Conservation (phyloP, 2,888 invertebrate genomes). For the Xestia c-nigrum region DNA sequence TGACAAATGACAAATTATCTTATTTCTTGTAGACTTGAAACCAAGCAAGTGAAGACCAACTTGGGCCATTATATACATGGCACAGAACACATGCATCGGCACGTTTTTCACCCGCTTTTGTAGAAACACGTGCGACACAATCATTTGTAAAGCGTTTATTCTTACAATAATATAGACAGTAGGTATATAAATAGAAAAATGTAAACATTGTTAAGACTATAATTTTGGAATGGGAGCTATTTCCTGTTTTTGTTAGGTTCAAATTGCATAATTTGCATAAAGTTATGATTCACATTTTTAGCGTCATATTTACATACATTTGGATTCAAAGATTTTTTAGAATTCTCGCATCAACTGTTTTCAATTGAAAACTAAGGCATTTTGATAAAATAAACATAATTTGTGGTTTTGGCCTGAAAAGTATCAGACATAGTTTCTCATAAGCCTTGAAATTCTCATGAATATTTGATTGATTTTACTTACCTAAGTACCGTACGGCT, state of each 20-base stretch:
- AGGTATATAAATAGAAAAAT: not conserved
- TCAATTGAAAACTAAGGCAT: not conserved
- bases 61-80: constrained; percentile 6
- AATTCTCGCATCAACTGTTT: not conserved
- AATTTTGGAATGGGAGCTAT: not conserved
- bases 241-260: not conserved
- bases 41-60: constrained; percentile 6
- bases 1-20: not conserved
- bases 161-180: not conserved
- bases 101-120: constrained; percentile 18
- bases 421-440: not conserved
- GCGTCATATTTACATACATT: not conserved
- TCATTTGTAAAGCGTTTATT: not conserved
- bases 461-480: not conserved
- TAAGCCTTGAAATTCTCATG: not conserved
- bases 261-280: not conserved
- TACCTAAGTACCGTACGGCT: not conserved
- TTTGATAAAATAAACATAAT: not conserved
- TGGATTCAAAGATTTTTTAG: not conserved
- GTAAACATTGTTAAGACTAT: not conserved
- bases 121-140: constrained; percentile 5
- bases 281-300: not conserved
- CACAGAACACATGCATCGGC: constrained; percentile 4
- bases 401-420: not conserved
- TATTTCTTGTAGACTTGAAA: not conserved